Evolutionary conservation across 2,797 vertebrate genomes (phyloP).

Genomic region (Squalus acanthias): DNA sequence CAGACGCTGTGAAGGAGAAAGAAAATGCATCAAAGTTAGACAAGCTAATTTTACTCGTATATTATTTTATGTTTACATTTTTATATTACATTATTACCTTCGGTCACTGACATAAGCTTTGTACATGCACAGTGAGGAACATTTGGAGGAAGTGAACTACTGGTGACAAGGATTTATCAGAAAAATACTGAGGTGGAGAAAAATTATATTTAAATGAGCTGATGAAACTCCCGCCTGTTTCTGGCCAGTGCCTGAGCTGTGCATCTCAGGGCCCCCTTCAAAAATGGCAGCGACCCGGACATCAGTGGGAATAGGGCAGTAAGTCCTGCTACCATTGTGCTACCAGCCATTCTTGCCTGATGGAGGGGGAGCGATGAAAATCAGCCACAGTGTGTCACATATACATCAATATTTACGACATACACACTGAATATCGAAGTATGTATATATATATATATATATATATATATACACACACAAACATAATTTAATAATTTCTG

Average conservation of each 20-base stretch:
- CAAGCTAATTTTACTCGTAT: neutral
- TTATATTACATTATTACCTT: neutral
- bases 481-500: neutral
- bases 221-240: neutral
- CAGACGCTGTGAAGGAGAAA: slow-evolving; percentile 66
- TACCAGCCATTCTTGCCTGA: neutral
- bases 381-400: neutral
- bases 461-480: neutral
- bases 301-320: too few relatives aligned
- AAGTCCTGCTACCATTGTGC: too few relatives aligned
- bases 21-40: slow-evolving; percentile 33
- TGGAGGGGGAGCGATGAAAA: neutral
- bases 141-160: neutral
- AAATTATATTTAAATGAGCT: neutral
- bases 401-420: neutral
- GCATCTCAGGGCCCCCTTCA: neutral
- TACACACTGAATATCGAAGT: neutral
- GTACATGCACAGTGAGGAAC: neutral
- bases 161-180: neutral
- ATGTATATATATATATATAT: neutral
- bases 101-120: neutral
- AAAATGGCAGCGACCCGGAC: neutral
- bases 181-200: neutral
- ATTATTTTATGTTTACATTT: neutral
- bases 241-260: neutral